phyloP scores from a whole-genome alignment of 1,140 invertebrate genomes.

The Daktulosphaira vitifoliae region DNA sequence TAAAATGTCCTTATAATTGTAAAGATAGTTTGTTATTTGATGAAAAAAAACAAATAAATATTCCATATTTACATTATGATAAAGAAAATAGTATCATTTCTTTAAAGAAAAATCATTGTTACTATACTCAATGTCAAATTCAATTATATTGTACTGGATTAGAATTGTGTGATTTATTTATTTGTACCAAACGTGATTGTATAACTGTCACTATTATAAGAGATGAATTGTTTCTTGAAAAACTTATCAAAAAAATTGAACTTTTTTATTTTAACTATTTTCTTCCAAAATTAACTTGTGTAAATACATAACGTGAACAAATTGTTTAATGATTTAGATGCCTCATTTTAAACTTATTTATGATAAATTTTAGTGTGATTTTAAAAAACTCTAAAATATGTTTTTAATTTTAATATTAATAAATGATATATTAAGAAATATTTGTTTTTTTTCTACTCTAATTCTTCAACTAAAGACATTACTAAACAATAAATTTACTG shows the following conservation, averaged over 20 bases:
- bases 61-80: slow-evolving; percentile 20
- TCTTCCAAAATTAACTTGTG: slow-evolving; percentile 6
- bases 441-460: too few species aligned
- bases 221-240: slow-evolving; percentile 24
- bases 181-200: slow-evolving; percentile 21
- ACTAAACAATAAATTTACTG: too few species aligned
- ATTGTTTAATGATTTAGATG: too few species aligned
- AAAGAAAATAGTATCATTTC: not conserved
- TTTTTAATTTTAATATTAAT: too few species aligned
- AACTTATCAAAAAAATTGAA: slow-evolving; percentile 24
- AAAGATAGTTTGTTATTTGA: slow-evolving; percentile 21
- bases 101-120: slow-evolving; percentile 18
- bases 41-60: not conserved
- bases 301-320: not conserved
- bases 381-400: too few species aligned
- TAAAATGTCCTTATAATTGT: slow-evolving; percentile 26
- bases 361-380: too few species aligned
- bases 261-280: slow-evolving; percentile 28
- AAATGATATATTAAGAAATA: too few species aligned
- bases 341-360: too few species aligned
- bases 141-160: slow-evolving; percentile 24
- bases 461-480: too few species aligned
- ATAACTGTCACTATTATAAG: slow-evolving; percentile 10
- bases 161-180: slow-evolving; percentile 23
- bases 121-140: slow-evolving; percentile 23